These are phyloP conservation scores for Dione vanillae DNA, from an alignment of 2,888 invertebrate species.

Conservation along the genomic window DNA sequence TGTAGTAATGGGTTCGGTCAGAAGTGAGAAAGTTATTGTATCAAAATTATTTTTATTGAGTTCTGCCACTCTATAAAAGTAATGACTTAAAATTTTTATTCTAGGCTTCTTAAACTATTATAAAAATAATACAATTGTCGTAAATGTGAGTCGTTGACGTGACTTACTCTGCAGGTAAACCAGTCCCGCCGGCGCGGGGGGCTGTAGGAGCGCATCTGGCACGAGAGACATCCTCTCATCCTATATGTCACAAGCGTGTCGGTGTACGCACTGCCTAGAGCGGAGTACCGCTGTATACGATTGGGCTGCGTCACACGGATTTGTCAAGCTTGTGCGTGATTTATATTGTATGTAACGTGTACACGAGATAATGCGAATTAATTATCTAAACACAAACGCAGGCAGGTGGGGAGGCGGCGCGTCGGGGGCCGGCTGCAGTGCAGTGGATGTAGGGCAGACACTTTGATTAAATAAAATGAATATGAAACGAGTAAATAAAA, in stretches of 20 bases:
- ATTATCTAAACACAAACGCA: not conserved
- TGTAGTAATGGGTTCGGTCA: too few relatives aligned
- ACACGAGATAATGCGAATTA: not conserved
- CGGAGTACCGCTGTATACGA: not conserved
- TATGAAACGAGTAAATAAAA: not conserved
- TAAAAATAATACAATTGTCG: too few relatives aligned
- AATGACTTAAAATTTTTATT: too few relatives aligned
- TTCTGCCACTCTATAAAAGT: too few relatives aligned
- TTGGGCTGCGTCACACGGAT: slow-evolving; percentile 29
- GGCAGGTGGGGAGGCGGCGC: too few relatives aligned
- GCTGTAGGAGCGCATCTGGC: slow-evolving; percentile 28
- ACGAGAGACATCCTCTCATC: slow-evolving; percentile 2
- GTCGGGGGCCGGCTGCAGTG: too few relatives aligned
- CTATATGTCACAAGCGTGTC: slow-evolving; percentile 1
- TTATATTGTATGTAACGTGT: slow-evolving; percentile 8
- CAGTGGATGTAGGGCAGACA: not conserved
- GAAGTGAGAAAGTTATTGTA: too few relatives aligned
- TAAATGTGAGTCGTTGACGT: too few relatives aligned
- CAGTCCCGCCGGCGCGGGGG: too few relatives aligned
- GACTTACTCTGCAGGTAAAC: too few relatives aligned
- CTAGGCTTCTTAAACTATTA: too few relatives aligned
- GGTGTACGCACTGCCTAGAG: not conserved
- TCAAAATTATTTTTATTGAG: too few relatives aligned
- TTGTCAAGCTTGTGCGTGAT: slow-evolving; percentile 28
- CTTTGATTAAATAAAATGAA: slow-evolving; percentile 6